Evolutionary conservation across 2,113 vertebrate species (phyloP).

Genomic region (Epinephelus fuscoguttatus): DNA sequence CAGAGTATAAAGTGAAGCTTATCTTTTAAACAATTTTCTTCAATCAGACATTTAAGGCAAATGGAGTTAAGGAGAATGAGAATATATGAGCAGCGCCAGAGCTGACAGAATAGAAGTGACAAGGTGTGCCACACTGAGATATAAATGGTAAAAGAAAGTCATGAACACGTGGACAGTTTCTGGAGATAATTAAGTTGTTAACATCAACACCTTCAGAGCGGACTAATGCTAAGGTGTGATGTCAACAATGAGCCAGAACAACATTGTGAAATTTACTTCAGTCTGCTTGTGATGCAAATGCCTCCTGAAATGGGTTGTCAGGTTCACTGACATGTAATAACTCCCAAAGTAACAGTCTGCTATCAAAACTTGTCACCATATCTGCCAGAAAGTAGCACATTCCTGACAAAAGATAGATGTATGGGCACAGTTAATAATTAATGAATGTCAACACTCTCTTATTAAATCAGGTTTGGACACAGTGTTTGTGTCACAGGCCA

Average conservation of each 20-base stretch:
- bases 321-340: conserved; percentile 39
- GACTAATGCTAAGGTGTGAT: conserved; percentile 34
- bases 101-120: conserved; percentile 13
- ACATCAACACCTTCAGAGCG: conserved; percentile 18
- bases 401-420: conserved; percentile 53
- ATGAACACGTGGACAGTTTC: neutral
- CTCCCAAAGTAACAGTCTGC: conserved; percentile 23
- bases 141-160: conserved; percentile 12
- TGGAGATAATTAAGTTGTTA: conserved; percentile 18
- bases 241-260: conserved; percentile 28
- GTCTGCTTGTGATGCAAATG: conserved; percentile 31
- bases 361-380: conserved; percentile 36
- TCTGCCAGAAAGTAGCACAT: conserved; percentile 55
- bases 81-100: neutral
- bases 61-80: neutral
- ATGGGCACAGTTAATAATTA: conserved; percentile 34
- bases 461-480: conserved; percentile 31
- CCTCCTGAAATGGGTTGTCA: conserved; percentile 43
- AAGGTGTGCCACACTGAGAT: conserved; percentile 14
- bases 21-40: neutral
- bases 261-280: conserved; percentile 25
- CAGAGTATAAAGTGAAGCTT: conserved; percentile 1
- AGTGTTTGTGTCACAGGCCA: conserved; percentile 41
- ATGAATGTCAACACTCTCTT: conserved; percentile 36
- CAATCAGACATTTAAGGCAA: neutral